Percentiles rank a stretch among this genome's conserved stretches.
Conservation (phyloP, 2,797 vertebrate genomes). For the Helarctos malayanus region DNA sequence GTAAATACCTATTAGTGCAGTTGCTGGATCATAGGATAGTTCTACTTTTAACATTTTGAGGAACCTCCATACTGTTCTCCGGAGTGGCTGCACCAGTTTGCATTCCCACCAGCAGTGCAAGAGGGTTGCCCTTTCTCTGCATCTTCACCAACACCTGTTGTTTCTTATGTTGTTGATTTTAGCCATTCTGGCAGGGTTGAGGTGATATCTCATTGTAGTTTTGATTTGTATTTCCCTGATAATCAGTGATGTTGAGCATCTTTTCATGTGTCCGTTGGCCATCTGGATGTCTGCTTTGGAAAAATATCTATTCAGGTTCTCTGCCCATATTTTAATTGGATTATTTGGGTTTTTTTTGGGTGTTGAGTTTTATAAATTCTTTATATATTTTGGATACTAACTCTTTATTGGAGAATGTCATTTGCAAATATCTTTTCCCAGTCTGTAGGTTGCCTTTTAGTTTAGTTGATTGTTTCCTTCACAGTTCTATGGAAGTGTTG, state of each 20-base stretch:
- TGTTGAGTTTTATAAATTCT: background rate
- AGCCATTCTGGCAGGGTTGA: background rate
- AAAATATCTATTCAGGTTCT: background rate
- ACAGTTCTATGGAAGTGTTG: background rate
- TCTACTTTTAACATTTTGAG: background rate
- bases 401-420: background rate
- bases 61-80: background rate
- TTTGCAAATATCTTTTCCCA: background rate
- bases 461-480: background rate
- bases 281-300: background rate
- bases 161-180: background rate
- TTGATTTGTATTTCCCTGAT: background rate
- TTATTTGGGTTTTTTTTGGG: background rate
- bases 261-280: background rate
- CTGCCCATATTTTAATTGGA: background rate
- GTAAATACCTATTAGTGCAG: background rate
- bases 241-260: background rate
- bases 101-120: background rate
- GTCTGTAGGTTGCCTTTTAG: background rate
- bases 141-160: background rate
- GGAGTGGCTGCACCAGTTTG: background rate
- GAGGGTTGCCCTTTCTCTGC: fast-evolving
- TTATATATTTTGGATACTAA: background rate
- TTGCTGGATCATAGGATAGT: background rate
- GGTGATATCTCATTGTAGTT: background rate